Evolutionary conservation across 2,113 vertebrate genomes (phyloP).

Genomic region (Nerophis ophidion): DNA sequence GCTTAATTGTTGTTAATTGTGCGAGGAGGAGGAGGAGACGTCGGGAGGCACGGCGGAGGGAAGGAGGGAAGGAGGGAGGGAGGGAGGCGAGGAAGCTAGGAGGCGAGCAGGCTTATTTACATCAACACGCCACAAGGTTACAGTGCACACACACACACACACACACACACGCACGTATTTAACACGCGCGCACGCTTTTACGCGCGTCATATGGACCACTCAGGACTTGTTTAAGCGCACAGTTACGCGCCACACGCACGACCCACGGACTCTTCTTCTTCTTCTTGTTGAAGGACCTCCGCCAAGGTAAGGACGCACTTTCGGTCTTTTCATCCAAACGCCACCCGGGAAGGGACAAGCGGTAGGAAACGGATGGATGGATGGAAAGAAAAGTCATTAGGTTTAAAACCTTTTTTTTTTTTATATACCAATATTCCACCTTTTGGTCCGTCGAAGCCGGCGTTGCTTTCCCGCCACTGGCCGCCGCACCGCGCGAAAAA

Average conservation of each 20-base stretch:
- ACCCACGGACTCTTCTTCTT: conserved; percentile 80
- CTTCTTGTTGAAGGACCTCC: conserved; percentile 73
- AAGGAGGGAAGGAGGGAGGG: conserved; percentile 69
- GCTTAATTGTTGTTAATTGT: conserved; percentile 4
- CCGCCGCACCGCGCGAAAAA: too few species aligned
- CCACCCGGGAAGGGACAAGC: neutral
- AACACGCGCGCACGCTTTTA: conserved; percentile 82
- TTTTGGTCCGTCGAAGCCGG: too few species aligned
- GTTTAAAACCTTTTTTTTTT: too few species aligned
- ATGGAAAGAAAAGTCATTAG: too few species aligned
- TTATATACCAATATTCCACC: too few species aligned
- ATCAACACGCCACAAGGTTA: conserved; percentile 99
- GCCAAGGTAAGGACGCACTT: conserved; percentile 85
- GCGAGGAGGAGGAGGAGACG: conserved; percentile 58
- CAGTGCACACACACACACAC: conserved; percentile 84
- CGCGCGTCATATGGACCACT: conserved; percentile 97
- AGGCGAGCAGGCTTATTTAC: conserved; percentile 97
- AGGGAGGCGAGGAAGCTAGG: conserved; percentile 69
- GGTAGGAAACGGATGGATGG: too few species aligned
- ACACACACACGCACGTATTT: neutral
- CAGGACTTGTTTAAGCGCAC: conserved; percentile 97
- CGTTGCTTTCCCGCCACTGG: too few species aligned
- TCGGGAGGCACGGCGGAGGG: too few species aligned
- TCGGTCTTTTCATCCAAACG: conserved; percentile 36
- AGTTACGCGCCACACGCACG: conserved; percentile 82